Evolutionary conservation across 2,888 invertebrate genomes (phyloP).

Genomic region (Drosophila fungiperda): DNA sequence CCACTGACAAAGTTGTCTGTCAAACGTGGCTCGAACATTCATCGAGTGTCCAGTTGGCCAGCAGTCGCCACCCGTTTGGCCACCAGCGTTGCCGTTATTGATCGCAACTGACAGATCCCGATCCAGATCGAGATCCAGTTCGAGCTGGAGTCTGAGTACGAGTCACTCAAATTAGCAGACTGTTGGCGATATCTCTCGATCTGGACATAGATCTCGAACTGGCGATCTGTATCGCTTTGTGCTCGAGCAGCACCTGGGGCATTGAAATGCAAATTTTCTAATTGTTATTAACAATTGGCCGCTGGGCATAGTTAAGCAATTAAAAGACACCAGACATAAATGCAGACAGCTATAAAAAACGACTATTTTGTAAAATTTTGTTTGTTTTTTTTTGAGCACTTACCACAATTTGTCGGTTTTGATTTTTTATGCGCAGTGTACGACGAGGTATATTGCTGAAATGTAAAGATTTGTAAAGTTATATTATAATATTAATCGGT

Average conservation of each 20-base stretch:
- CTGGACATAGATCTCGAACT: constrained; percentile 38
- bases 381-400: constrained; percentile 31
- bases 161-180: constrained; percentile 71
- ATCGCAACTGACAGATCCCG: constrained; percentile 35
- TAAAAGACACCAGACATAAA: constrained; percentile 66
- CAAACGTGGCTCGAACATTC: constrained; percentile 34
- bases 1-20: constrained; percentile 50
- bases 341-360: constrained; percentile 42
- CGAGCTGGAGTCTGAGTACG: constrained; percentile 16
- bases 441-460: background rate
- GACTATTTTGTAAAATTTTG: background rate
- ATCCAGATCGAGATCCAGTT: constrained; percentile 2
- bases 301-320: constrained; percentile 76
- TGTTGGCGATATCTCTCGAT: constrained; percentile 35
- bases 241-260: constrained; percentile 34
- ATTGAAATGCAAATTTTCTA: constrained; percentile 66
- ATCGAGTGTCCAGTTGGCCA: constrained; percentile 15
- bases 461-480: background rate
- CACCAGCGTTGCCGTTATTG: constrained; percentile 52
- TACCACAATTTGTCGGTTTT: constrained; percentile 45
- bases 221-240: constrained; percentile 27
- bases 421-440: constrained; percentile 16
- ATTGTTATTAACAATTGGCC: constrained; percentile 79
- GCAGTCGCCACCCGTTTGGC: constrained; percentile 29
- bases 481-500: background rate